Percentiles rank a stretch among this genome's conserved stretches.
Evolutionary conservation across 2,888 invertebrate genomes (phyloP).

Genomic region (Chrysolina haemoptera): DNA sequence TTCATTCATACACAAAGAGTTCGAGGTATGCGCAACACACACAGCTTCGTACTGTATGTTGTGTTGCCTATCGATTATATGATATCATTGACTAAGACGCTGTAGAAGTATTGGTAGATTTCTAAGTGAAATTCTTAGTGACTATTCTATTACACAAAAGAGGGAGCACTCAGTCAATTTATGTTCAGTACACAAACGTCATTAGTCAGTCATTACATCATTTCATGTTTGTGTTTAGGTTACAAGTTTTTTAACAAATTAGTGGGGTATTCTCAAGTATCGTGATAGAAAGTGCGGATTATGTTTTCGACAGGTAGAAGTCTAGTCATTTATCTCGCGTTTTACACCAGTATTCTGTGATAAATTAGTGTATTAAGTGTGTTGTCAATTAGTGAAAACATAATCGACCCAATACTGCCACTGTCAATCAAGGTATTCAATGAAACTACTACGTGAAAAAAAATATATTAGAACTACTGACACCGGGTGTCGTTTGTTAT

Average conservation of each 20-base stretch:
- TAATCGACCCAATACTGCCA: conserved; percentile 27
- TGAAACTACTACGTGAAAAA: background rate
- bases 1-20: too few species aligned
- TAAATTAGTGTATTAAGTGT: conserved; percentile 43
- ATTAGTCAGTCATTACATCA: too few species aligned
- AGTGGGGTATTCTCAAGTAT: conserved; percentile 51
- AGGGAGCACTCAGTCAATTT: background rate
- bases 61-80: background rate
- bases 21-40: background rate
- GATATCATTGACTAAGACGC: background rate
- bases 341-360: conserved; percentile 43
- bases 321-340: conserved; percentile 50
- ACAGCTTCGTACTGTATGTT: background rate
- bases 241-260: conserved; percentile 53
- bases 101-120: background rate
- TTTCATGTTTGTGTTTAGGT: conserved; percentile 46
- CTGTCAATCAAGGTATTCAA: conserved; percentile 24
- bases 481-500: conserved; percentile 6
- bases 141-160: background rate
- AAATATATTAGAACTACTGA: background rate
- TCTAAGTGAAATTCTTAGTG: background rate
- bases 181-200: conserved; percentile 22
- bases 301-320: conserved; percentile 47
- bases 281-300: conserved; percentile 55
- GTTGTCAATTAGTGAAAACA: conserved; percentile 27